phyloP scores from a whole-genome alignment of 2,888 invertebrate species.

The Sclerodermus sp. region DNA sequence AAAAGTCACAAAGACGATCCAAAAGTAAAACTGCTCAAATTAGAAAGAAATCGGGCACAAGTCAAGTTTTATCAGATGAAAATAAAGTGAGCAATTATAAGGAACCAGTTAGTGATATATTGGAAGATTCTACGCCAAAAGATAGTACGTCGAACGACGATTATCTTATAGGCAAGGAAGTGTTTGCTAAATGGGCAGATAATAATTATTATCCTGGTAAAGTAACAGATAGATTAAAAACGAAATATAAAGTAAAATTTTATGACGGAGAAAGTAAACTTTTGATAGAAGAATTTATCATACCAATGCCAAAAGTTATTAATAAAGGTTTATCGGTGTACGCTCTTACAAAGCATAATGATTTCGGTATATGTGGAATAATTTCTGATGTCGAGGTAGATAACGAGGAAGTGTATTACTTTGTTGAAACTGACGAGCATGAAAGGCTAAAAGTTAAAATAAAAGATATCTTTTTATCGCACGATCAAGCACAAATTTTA shows the following conservation, averaged over 20 bases:
- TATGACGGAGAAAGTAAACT: constrained; percentile 66
- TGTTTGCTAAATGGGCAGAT: constrained; percentile 71
- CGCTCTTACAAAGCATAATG: constrained; percentile 34
- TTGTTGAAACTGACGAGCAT: constrained; percentile 44
- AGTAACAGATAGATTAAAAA: constrained; percentile 63
- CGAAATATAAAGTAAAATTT: constrained; percentile 67
- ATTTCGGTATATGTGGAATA: constrained; percentile 43
- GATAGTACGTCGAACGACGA: neutral
- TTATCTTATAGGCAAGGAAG: constrained; percentile 48
- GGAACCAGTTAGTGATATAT: constrained; percentile 10
- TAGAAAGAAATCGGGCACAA: constrained; percentile 13
- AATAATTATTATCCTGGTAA: constrained; percentile 69
- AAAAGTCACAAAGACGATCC: constrained; percentile 57
- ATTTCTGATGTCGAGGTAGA: constrained; percentile 30
- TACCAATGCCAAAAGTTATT: constrained; percentile 45
- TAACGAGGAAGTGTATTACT: constrained; percentile 32
- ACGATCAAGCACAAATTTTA: constrained; percentile 47
- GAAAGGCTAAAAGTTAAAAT: constrained; percentile 39
- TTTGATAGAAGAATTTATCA: constrained; percentile 65
- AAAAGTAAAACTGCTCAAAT: constrained; percentile 33
- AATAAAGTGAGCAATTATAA: constrained; percentile 14
- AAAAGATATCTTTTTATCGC: constrained; percentile 41
- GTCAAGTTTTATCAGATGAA: constrained; percentile 5
- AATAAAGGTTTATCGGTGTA: constrained; percentile 43
- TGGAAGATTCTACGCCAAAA: constrained; percentile 6